Conservation (phyloP, 2,888 invertebrate genomes). For the Zeuzera pyrina region DNA sequence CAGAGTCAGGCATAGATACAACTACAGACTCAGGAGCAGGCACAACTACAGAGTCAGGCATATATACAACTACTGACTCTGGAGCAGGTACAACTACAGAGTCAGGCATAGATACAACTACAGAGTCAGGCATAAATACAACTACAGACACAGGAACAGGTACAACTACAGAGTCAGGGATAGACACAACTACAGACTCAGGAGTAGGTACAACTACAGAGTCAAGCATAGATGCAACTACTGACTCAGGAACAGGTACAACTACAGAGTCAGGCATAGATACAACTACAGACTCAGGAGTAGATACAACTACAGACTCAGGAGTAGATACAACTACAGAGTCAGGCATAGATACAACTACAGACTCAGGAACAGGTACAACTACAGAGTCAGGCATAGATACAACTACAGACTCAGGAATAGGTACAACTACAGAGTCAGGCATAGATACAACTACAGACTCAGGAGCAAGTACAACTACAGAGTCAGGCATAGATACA, state of each 20-base stretch:
- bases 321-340: too few relatives aligned
- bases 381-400: slow-evolving; percentile 3
- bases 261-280: background rate
- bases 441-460: too few relatives aligned
- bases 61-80: slow-evolving; percentile 4
- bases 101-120: background rate
- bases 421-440: slow-evolving; percentile 5
- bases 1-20: background rate
- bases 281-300: slow-evolving; percentile 6
- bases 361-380: slow-evolving; percentile 4
- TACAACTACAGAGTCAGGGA: slow-evolving; percentile 4
- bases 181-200: slow-evolving; percentile 1
- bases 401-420: background rate
- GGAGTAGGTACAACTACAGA: background rate
- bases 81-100: slow-evolving; percentile 3
- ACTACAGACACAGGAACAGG: slow-evolving; percentile 5
- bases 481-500: slow-evolving; percentile 1
- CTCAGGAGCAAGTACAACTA: slow-evolving; percentile 3
- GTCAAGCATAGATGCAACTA: background rate
- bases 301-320: too few relatives aligned
- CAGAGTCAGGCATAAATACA: slow-evolving; percentile 2
- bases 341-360: too few relatives aligned
- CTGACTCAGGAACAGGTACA: background rate
- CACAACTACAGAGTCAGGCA: background rate
- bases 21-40: slow-evolving; percentile 1